A percentile compares a stretch with the other conserved stretches of the same genome.
Conservation (phyloP, 2,888 invertebrate genomes). For the Rhagium mordax region DNA sequence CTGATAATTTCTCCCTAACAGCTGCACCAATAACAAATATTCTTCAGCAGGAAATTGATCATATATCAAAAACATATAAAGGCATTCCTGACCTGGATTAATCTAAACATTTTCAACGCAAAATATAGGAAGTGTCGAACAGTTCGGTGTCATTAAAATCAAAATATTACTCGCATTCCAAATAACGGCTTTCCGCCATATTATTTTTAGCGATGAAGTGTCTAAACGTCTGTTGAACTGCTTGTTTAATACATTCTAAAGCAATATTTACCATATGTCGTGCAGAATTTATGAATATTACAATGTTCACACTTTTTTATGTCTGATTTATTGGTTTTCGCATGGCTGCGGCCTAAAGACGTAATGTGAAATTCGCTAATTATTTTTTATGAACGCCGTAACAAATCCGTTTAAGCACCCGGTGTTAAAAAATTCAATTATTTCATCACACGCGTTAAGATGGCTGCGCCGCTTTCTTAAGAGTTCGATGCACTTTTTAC, state of each 20-base stretch:
- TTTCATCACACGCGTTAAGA: neutral
- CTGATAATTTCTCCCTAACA: too few relatives aligned
- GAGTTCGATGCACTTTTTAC: neutral
- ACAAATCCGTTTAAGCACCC: neutral
- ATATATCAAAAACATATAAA: neutral
- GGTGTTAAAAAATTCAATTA: neutral
- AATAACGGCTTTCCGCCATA: constrained; percentile 1
- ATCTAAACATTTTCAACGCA: neutral
- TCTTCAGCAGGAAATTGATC: neutral
- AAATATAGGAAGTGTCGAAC: neutral
- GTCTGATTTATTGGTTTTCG: constrained; percentile 12
- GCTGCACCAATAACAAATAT: neutral
- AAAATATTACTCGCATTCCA: neutral
- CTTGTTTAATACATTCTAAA: constrained; percentile 1
- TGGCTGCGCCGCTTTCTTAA: neutral
- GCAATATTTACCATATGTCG: constrained; percentile 8
- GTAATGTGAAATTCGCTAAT: constrained; percentile 6
- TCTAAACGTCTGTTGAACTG: neutral
- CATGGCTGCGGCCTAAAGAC: neutral
- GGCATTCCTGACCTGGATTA: neutral
- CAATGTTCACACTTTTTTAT: constrained; percentile 34
- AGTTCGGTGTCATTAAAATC: neutral
- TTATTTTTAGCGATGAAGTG: constrained; percentile 10
- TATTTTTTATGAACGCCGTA: constrained; percentile 8
- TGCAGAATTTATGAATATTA: constrained; percentile 28